Evolutionary conservation across 2,888 invertebrate species (phyloP).

Genomic region (Pherbina coryleti): DNA sequence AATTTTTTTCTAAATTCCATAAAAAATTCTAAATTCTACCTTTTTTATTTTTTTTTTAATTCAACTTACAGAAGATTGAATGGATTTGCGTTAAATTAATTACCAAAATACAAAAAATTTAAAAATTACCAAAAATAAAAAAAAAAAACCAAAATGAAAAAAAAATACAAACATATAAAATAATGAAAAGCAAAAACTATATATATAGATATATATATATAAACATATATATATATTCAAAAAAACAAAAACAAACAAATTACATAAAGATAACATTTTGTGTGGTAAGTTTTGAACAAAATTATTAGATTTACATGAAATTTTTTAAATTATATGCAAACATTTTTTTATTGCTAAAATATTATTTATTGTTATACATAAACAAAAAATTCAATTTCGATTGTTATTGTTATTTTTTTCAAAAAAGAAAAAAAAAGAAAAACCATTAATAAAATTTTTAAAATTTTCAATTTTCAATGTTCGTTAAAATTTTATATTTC

Average conservation of each 20-base stretch:
- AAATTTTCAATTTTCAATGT: conserved; percentile 37
- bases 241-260: conserved; percentile 48
- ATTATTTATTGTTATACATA: conserved; percentile 28
- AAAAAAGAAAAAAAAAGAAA: not conserved
- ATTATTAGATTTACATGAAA: conserved; percentile 24
- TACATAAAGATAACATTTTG: conserved; percentile 63
- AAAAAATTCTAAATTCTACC: conserved; percentile 29
- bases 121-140: conserved; percentile 44
- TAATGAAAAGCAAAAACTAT: conserved; percentile 54
- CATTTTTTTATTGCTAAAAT: conserved; percentile 24
- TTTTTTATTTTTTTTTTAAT: conserved; percentile 65
- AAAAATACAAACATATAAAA: conserved; percentile 54
- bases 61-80: conserved; percentile 71
- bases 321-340: conserved; percentile 18
- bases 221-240: conserved; percentile 55
- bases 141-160: conserved; percentile 50
- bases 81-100: conserved; percentile 66
- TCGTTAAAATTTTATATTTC: conserved; percentile 37
- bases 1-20: conserved; percentile 5
- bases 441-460: not conserved
- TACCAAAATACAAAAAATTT: conserved; percentile 52
- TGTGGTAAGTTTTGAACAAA: conserved; percentile 67
- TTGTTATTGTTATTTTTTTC: conserved; percentile 36
- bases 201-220: conserved; percentile 52
- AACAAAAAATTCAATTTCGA: conserved; percentile 29